These are phyloP conservation scores for Siniperca chuatsi DNA, from an alignment of 2,113 vertebrate species.

Conservation along the genomic window DNA sequence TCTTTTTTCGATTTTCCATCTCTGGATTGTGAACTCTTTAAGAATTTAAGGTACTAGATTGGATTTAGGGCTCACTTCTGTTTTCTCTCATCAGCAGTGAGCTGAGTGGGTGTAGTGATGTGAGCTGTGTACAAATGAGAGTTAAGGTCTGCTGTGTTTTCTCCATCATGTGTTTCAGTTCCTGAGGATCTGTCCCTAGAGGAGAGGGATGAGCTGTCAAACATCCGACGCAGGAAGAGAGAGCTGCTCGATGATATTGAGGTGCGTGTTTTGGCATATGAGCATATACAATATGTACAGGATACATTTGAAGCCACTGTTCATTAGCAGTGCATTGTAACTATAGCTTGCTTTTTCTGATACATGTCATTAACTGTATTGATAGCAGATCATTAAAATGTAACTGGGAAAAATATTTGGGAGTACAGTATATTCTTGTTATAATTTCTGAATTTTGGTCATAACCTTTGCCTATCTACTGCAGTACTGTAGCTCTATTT, in stretches of 20 bases:
- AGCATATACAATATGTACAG: background rate
- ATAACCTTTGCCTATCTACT: conserved; percentile 5
- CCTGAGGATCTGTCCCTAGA: conserved; percentile 96
- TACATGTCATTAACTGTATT: background rate
- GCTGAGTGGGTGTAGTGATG: background rate
- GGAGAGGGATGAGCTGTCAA: conserved; percentile 94
- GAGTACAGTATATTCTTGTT: background rate
- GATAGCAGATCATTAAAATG: background rate
- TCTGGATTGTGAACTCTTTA: conserved; percentile 5
- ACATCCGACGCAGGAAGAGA: conserved; percentile 95
- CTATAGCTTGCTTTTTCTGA: background rate
- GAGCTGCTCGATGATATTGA: conserved; percentile 98
- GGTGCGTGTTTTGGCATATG: conserved; percentile 69
- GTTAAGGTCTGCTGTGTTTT: conserved; percentile 46
- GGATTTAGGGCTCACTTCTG: background rate
- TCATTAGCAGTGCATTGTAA: background rate
- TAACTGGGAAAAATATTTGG: background rate
- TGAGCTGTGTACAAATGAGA: conserved; percentile 3
- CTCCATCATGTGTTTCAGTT: conserved; percentile 82
- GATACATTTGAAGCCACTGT: background rate
- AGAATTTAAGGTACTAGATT: conserved; percentile 3
- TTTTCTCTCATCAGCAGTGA: conserved; percentile 3
- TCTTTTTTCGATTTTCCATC: conserved; percentile 5
- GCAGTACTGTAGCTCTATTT: conserved; percentile 31
- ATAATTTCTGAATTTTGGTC: background rate